Conservation (phyloP, 1,140 invertebrate species). For the Orius insidiosus region DNA sequence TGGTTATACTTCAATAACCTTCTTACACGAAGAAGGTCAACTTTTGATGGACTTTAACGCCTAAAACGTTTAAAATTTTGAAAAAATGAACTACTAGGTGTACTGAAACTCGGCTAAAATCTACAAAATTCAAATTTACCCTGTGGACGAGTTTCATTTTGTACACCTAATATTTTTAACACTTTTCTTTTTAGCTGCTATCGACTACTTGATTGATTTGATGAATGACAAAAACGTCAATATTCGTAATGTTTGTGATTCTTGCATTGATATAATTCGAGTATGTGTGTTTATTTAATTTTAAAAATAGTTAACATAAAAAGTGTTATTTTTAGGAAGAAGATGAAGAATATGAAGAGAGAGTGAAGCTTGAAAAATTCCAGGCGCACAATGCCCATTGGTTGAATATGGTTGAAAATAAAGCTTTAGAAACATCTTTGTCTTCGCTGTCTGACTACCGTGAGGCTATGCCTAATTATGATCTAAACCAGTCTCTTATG, state of each 20-base stretch:
- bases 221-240: slow-evolving; percentile 93
- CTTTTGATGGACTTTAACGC: too few relatives aligned
- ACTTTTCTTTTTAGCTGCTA: slow-evolving; percentile 21
- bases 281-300: slow-evolving; percentile 30
- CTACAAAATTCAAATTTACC: too few relatives aligned
- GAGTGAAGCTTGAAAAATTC: slow-evolving; percentile 89
- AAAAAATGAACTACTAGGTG: too few relatives aligned
- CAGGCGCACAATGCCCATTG: slow-evolving; percentile 93
- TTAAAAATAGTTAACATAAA: slow-evolving; percentile 8
- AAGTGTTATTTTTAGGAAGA: slow-evolving; percentile 43
- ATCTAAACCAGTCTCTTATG: slow-evolving; percentile 49
- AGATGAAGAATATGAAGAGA: slow-evolving; percentile 74
- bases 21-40: too few relatives aligned
- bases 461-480: slow-evolving; percentile 49
- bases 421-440: slow-evolving; percentile 32
- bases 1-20: too few relatives aligned
- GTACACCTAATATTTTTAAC: too few relatives aligned
- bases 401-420: slow-evolving; percentile 82
- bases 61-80: too few relatives aligned
- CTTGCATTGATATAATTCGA: slow-evolving; percentile 79
- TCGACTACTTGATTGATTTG: slow-evolving; percentile 91
- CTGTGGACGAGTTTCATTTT: too few relatives aligned
- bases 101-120: too few relatives aligned
- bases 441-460: slow-evolving; percentile 35
- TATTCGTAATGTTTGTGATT: slow-evolving; percentile 81